phyloP scores from a whole-genome alignment of 1,140 invertebrate genomes.

The Oncopeltus fasciatus region DNA sequence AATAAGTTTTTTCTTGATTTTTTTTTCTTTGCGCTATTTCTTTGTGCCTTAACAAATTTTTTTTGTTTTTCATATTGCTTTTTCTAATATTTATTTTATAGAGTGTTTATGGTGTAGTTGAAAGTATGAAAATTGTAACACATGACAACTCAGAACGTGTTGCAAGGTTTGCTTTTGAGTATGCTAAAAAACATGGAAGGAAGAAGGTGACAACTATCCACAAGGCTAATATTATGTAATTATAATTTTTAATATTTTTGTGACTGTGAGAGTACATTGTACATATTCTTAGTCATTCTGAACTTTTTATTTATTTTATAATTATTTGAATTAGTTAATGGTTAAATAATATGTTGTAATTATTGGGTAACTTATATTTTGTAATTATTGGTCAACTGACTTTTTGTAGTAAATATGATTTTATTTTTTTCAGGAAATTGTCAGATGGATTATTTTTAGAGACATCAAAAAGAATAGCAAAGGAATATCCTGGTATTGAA shows the following conservation, averaged over 20 bases:
- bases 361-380: too few relatives aligned
- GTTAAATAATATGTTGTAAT: too few relatives aligned
- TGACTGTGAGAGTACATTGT: neutral
- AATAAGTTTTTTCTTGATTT: too few relatives aligned
- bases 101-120: slow-evolving; percentile 83
- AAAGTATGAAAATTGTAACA: slow-evolving; percentile 95
- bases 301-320: too few relatives aligned
- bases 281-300: too few relatives aligned
- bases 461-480: slow-evolving; percentile 70
- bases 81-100: too few relatives aligned
- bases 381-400: too few relatives aligned
- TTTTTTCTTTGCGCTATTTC: too few relatives aligned
- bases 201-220: slow-evolving; percentile 94
- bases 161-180: slow-evolving; percentile 91
- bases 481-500: slow-evolving; percentile 89
- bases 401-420: too few relatives aligned
- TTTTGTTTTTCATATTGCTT: slow-evolving; percentile 19
- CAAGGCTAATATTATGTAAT: slow-evolving; percentile 95
- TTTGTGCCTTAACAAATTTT: slow-evolving; percentile 6
- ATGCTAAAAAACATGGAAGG: slow-evolving; percentile 69
- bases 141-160: slow-evolving; percentile 81
- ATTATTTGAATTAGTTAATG: too few relatives aligned
- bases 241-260: slow-evolving; percentile 14
- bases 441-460: slow-evolving; percentile 91
- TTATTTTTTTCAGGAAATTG: slow-evolving; percentile 55